Base-by-base conservation (phyloP, 1,140 invertebrate genomes). In the Drosophila busckii region DNA sequence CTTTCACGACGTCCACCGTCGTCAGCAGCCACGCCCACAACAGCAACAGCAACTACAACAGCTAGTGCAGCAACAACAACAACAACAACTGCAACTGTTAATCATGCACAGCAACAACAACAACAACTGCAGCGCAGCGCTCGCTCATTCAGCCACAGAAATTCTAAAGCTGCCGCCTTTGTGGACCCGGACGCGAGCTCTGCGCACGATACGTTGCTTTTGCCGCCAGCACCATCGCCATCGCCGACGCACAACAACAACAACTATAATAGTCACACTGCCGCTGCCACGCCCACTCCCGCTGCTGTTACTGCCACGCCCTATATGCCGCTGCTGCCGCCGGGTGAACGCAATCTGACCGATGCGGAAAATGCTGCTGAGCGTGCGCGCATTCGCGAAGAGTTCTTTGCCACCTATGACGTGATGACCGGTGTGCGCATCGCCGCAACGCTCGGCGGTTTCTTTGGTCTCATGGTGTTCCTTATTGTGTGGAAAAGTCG, bases 341-440 rank as follows among this genome's bases (percentile, higher is more conserved):
- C 73, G 5, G 75, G 75, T n/a, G 75, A 69, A 19, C 78, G 42
- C 3, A 85, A 85, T 75, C 41, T 70, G 58, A 83, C 83, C 9
- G 62, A 71, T 8, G 80, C 78, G 9, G 61, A 85, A 55, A 68
- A 62, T 32, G 62, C 63, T 2, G 67, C 64, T 4, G 68, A 88
- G 41, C 88, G 89, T 31, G 92, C 92, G 70, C 90, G 91, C 61
- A 90, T 93, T 58, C 90, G 92, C 67, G 90, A 91, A 65, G 93
- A 95, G 87, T 95, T 95, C 88, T 97, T 95, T 89, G 93, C 93
- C 60, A 95, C 94, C 22, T 97, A 97, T 87, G 95, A 96, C 89
- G 93, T 94, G 67, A 96, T 96, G 94, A 96, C 95, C 50, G 95
- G 95, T 40, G 91, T 94, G 46, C 91, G 95, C 28, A 97, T 96